phyloP scores from a whole-genome alignment of 2,888 invertebrate species.

The Tenodera sinensis region DNA sequence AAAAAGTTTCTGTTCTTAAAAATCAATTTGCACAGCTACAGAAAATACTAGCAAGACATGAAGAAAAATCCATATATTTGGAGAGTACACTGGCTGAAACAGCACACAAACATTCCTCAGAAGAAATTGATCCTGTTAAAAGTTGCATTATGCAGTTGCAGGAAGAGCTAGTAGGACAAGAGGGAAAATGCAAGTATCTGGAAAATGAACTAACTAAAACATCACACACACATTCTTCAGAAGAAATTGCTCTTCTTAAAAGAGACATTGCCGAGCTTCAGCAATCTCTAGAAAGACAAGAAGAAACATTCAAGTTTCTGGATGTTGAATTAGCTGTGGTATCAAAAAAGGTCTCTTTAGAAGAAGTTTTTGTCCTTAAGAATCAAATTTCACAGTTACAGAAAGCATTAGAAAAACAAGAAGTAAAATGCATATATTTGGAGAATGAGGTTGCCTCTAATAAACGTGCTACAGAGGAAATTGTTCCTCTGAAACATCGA shows the following conservation, averaged over 20 bases:
- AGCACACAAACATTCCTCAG: no score
- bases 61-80: not conserved
- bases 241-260: not conserved
- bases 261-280: not conserved
- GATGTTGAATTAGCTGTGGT: no score
- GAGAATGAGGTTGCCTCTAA: no score
- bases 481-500: not conserved
- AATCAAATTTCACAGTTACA: no score
- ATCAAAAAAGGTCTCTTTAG: not conserved
- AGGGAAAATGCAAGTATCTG: not conserved
- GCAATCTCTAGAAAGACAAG: not conserved
- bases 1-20: not conserved
- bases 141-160: not conserved
- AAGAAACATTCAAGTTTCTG: not conserved
- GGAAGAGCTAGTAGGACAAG: not conserved
- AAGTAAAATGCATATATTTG: no score
- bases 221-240: not conserved
- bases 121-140: no score
- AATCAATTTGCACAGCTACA: not conserved
- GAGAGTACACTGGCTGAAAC: no score
- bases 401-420: no score
- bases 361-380: not conserved
- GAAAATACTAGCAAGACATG: not conserved
- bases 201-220: not conserved
- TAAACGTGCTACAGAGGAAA: not conserved